phyloP scores from a whole-genome alignment of 2,113 vertebrate genomes.

The Strix uralensis region DNA sequence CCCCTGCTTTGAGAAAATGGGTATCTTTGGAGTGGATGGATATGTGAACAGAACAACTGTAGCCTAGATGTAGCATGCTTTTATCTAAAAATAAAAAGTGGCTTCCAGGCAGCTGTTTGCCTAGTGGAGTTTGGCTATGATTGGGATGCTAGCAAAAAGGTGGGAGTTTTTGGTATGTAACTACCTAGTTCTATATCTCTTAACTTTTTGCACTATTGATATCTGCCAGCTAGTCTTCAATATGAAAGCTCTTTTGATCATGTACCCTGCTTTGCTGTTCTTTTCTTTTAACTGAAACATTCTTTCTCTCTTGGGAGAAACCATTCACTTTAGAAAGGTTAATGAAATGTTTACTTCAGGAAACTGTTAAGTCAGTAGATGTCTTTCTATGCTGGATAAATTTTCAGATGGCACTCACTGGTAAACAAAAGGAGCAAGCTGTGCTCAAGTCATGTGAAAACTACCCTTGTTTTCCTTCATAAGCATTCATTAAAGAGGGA shows the following conservation, averaged over 20 bases:
- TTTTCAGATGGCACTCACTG: not conserved
- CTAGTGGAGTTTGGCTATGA: not conserved
- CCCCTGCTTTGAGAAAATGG: not conserved
- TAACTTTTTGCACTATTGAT: not conserved
- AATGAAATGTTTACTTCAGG: slow-evolving; percentile 39
- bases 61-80: not conserved
- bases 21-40: not conserved
- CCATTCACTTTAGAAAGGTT: not conserved
- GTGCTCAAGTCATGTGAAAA: not conserved
- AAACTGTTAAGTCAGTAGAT: not conserved
- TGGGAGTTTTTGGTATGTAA: not conserved
- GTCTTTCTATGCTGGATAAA: not conserved
- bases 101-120: not conserved
- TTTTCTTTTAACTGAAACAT: slow-evolving; percentile 9
- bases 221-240: not conserved
- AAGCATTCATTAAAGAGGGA: not conserved
- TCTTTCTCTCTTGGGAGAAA: not conserved
- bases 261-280: not conserved
- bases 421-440: not conserved
- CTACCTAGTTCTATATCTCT: not conserved
- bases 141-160: not conserved
- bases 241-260: not conserved
- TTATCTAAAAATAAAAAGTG: not conserved
- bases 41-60: not conserved
- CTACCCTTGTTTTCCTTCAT: not conserved